phyloP scores from a whole-genome alignment of 2,113 vertebrate genomes.

The Silurus glanis region DNA sequence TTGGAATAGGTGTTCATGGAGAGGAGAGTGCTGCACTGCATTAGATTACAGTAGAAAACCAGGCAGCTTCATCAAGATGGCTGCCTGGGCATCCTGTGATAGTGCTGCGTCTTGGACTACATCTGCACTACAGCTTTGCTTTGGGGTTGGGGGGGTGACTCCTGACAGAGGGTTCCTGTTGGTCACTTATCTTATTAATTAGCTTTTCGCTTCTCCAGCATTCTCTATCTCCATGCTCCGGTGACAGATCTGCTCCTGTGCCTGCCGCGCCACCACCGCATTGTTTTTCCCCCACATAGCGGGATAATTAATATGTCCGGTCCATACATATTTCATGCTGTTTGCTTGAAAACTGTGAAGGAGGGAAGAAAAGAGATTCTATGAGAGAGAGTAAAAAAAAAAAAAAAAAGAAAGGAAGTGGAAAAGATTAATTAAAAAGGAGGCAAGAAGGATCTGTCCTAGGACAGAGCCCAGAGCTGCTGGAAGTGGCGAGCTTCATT shows the following conservation, averaged over 20 bases:
- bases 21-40: neutral
- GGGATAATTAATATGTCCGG: constrained; percentile 78
- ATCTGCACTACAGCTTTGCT: constrained; percentile 33
- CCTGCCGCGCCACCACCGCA: constrained; percentile 68
- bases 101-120: constrained; percentile 20
- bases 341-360: constrained; percentile 66
- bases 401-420: constrained; percentile 50
- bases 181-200: constrained; percentile 67
- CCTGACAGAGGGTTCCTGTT: constrained; percentile 57
- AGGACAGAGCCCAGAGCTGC: constrained; percentile 73
- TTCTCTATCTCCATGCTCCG: constrained; percentile 56
- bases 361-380: constrained; percentile 46
- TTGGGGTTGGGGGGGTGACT: constrained; percentile 50
- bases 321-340: constrained; percentile 75
- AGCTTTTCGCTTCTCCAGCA: constrained; percentile 56
- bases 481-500: constrained; percentile 74
- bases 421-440: constrained; percentile 57
- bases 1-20: neutral
- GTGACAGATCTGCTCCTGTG: constrained; percentile 70
- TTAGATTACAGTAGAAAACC: constrained; percentile 30
- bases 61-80: constrained; percentile 38
- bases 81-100: constrained; percentile 34
- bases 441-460: constrained; percentile 63
- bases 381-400: constrained; percentile 58
- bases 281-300: constrained; percentile 71